Conservation (phyloP, 2,113 vertebrate genomes). For the Martes martes region DNA sequence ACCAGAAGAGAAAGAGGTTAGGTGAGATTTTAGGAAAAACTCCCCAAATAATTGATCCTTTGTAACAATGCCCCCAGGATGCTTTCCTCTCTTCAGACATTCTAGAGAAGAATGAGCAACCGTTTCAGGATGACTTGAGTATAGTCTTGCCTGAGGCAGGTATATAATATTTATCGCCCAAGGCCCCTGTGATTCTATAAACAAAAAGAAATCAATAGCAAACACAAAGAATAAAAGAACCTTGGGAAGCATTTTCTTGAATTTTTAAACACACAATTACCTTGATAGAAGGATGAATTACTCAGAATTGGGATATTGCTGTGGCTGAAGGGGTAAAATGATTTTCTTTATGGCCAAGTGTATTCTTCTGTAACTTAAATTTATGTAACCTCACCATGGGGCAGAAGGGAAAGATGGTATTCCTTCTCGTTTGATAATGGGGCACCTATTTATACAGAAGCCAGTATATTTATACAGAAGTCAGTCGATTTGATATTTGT, state of each 20-base stretch:
- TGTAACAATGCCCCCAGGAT: not conserved
- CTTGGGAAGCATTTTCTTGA: not conserved
- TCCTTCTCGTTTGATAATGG: not conserved
- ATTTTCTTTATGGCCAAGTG: not conserved
- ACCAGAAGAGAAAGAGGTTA: slow-evolving; percentile 29
- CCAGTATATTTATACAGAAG: not conserved
- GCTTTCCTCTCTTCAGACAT: not conserved
- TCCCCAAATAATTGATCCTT: not conserved
- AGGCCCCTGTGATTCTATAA: slow-evolving; percentile 1
- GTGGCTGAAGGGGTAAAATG: not conserved
- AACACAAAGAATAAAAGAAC: slow-evolving; percentile 16
- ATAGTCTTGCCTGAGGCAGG: not conserved
- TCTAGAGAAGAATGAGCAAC: not conserved
- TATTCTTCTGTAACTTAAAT: not conserved
- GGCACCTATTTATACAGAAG: not conserved
- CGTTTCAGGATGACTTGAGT: not conserved
- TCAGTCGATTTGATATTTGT: not conserved
- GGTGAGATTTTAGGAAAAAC: not conserved
- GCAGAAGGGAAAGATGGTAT: not conserved
- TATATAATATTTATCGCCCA: slow-evolving; percentile 44
- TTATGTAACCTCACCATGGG: not conserved
- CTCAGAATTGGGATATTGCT: not conserved
- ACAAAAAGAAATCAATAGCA: slow-evolving; percentile 45
- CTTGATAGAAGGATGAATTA: not conserved
- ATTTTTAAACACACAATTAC: slow-evolving; percentile 33